These are phyloP conservation scores for Megatriorchis doriae DNA, from an alignment of 2,113 vertebrate genomes.

Conservation along the genomic window DNA sequence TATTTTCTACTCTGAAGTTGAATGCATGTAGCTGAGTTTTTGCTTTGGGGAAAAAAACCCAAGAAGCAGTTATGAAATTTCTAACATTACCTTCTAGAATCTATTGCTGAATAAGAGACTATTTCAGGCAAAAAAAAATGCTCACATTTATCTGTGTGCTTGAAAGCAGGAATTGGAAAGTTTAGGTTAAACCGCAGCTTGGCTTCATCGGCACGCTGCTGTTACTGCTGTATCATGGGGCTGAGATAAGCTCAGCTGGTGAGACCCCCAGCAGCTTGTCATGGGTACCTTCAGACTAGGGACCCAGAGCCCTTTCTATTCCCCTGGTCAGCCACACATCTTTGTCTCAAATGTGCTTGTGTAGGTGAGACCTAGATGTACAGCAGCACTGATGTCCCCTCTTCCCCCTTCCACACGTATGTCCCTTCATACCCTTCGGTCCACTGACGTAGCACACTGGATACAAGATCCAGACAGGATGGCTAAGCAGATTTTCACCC, in stretches of 20 bases:
- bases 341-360: not conserved
- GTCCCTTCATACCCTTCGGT: not conserved
- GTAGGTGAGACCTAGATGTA: not conserved
- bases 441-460: accelerated
- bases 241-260: not conserved
- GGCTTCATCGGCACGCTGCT: accelerated
- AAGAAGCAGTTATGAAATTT: not conserved
- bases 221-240: not conserved
- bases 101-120: not conserved
- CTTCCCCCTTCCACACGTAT: accelerated
- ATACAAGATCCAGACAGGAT: not conserved
- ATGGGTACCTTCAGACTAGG: not conserved
- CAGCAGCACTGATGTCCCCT: not conserved
- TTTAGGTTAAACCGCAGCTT: not conserved
- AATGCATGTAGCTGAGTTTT: not conserved
- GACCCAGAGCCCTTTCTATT: not conserved
- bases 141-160: not conserved
- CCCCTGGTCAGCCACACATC: not conserved
- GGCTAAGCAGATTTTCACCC: not conserved
- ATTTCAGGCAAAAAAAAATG: not conserved
- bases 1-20: not conserved
- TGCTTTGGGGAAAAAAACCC: not conserved
- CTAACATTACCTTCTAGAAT: not conserved
- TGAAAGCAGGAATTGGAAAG: not conserved
- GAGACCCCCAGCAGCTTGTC: not conserved